phyloP scores from a whole-genome alignment of 2,797 vertebrate species.

The Epinephelus coioides region DNA sequence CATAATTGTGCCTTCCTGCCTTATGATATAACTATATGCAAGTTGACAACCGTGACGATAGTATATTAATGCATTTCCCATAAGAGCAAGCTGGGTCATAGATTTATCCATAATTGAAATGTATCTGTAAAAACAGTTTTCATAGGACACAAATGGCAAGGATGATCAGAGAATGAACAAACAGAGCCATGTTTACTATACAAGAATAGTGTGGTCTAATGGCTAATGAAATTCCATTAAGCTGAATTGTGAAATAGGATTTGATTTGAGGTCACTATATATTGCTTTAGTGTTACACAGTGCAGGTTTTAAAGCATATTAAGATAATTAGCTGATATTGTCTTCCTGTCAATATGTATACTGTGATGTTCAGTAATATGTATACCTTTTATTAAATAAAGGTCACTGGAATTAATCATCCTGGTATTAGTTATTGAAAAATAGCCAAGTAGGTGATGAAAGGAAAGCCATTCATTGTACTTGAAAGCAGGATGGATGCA shows the following conservation, averaged over 20 bases:
- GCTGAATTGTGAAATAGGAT: slow-evolving; percentile 36
- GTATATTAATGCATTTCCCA: slow-evolving; percentile 61
- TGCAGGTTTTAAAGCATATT: slow-evolving; percentile 37
- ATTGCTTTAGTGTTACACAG: slow-evolving; percentile 17
- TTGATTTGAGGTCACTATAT: slow-evolving; percentile 42
- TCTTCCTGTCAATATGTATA: slow-evolving; percentile 59
- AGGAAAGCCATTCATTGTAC: slow-evolving; percentile 79
- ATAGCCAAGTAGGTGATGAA: slow-evolving; percentile 75
- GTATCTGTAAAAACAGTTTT: slow-evolving; percentile 42
- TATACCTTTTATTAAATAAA: slow-evolving; percentile 67
- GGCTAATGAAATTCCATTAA: slow-evolving; percentile 45
- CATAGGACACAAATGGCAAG: slow-evolving; percentile 29
- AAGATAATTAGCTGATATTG: slow-evolving; percentile 58
- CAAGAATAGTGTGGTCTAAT: slow-evolving; percentile 20
- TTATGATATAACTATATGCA: slow-evolving; percentile 62
- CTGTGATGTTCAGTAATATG: slow-evolving; percentile 58
- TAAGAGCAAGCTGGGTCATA: slow-evolving; percentile 55
- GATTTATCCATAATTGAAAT: slow-evolving; percentile 68
- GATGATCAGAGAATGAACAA: slow-evolving; percentile 32
- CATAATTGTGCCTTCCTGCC: slow-evolving; percentile 68
- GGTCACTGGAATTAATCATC: slow-evolving; percentile 71
- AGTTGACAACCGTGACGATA: slow-evolving; percentile 67
- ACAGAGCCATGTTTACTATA: slow-evolving; percentile 17
- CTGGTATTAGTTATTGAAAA: slow-evolving; percentile 74
- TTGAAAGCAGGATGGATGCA: slow-evolving; percentile 77